A percentile compares a stretch with the other conserved stretches of the same genome.
Conservation (phyloP, 2,797 vertebrate genomes). For the Strix occidentalis region DNA sequence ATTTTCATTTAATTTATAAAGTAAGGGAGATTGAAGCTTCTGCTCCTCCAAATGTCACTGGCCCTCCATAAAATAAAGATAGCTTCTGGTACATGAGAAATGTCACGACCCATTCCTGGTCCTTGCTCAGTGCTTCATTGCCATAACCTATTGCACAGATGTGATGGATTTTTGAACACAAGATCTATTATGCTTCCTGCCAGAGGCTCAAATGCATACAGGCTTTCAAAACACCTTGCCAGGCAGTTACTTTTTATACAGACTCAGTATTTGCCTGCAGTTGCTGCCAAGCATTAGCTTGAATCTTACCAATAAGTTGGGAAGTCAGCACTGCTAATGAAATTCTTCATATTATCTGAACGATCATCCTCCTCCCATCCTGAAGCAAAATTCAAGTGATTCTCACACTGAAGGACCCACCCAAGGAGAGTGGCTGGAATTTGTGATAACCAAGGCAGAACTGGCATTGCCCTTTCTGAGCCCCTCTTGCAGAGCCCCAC, state of each 20-base stretch:
- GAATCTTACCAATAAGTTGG: neutral
- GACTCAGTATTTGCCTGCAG: neutral
- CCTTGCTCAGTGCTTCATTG: neutral
- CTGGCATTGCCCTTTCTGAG: neutral
- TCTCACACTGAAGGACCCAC: neutral
- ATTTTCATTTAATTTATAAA: neutral
- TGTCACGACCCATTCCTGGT: neutral
- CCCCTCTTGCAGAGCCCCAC: rapidly evolving
- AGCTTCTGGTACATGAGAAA: neutral
- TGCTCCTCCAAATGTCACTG: neutral
- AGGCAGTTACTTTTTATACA: constrained; percentile 35
- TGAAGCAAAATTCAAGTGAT: neutral
- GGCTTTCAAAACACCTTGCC: constrained; percentile 32
- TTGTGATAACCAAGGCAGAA: neutral
- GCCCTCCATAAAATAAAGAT: neutral
- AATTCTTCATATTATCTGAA: neutral
- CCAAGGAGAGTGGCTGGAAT: neutral
- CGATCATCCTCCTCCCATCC: neutral
- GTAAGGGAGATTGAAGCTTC: neutral
- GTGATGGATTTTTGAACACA: constrained; percentile 30
- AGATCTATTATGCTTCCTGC: constrained; percentile 35
- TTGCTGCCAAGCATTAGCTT: neutral
- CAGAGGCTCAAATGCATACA: neutral
- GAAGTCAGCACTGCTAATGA: neutral
- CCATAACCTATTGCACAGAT: constrained; percentile 24